Evolutionary conservation across 2,113 vertebrate genomes (phyloP).

Genomic region (Mus musculus): GRCm39 chr8:87792001-87792500

Average conservation of each 20-base stretch:
- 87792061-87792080: slow-evolving; percentile 49
- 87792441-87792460: background rate
- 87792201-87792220: background rate
- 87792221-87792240: slow-evolving; percentile 32
- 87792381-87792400: background rate
- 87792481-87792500: background rate
- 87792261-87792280: slow-evolving; percentile 43
- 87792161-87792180: slow-evolving; percentile 59
- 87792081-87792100: slow-evolving; percentile 51
- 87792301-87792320: background rate
- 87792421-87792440: background rate
- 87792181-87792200: background rate
- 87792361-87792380: background rate
- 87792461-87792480: background rate
- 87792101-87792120: slow-evolving; percentile 43
- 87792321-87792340: background rate
- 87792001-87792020: background rate
- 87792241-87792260: slow-evolving; percentile 8
- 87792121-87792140: slow-evolving; percentile 69
- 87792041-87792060: background rate
- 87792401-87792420: background rate
- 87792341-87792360: background rate
- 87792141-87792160: slow-evolving; percentile 76
- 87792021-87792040: background rate
- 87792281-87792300: background rate